These are phyloP conservation scores for Rhagium mordax DNA, from an alignment of 2,888 invertebrate genomes.

Conservation along the genomic window DNA sequence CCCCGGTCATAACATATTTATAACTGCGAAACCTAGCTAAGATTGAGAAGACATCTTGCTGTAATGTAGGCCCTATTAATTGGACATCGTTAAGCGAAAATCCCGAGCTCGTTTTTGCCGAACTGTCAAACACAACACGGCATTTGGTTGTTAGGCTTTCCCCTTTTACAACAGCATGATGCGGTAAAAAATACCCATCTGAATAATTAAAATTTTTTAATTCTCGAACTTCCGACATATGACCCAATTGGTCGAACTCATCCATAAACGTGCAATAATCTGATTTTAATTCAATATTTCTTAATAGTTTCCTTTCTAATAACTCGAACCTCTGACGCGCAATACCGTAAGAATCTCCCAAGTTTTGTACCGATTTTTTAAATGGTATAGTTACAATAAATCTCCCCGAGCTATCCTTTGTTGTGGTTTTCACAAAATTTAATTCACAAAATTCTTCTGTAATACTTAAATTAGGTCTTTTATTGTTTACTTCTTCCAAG, in stretches of 20 bases:
- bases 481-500: slow-evolving; percentile 5
- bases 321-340: slow-evolving; percentile 37
- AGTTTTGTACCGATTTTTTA: background rate
- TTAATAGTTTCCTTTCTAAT: slow-evolving; percentile 32
- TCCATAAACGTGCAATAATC: slow-evolving; percentile 31
- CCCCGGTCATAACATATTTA: no score
- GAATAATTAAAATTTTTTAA: no score
- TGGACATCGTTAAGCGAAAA: slow-evolving; percentile 38
- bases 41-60: no score
- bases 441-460: slow-evolving; percentile 36
- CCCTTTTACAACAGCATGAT: slow-evolving; percentile 26
- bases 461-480: background rate
- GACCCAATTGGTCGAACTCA: slow-evolving; percentile 34
- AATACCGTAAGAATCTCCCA: slow-evolving; percentile 37
- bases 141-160: slow-evolving; percentile 29
- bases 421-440: slow-evolving; percentile 29
- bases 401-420: slow-evolving; percentile 12
- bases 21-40: no score
- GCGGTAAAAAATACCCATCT: slow-evolving; percentile 36
- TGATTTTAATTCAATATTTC: slow-evolving; percentile 20
- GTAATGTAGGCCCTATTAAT: slow-evolving; percentile 37
- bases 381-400: slow-evolving; percentile 36
- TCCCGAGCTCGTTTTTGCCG: slow-evolving; percentile 28
- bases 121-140: no score
- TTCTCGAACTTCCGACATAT: slow-evolving; percentile 22